Base-by-base conservation (phyloP, 1,140 invertebrate species). In the Drosophila tani region DNA sequence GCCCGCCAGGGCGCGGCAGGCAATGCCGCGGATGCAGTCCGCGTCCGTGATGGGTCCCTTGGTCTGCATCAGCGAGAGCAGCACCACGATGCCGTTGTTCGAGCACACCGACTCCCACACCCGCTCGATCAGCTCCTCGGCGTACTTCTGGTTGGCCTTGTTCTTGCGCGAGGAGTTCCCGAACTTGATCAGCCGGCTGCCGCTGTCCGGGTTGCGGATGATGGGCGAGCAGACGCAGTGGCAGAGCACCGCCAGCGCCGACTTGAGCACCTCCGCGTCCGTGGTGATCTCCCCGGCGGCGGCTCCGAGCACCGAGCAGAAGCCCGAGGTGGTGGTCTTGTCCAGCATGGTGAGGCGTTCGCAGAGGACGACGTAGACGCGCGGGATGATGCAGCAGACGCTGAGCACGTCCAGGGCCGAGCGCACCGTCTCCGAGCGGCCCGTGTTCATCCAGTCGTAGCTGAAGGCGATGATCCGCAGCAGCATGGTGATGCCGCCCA, bases 21-120 rank as follows among this genome's bases (percentile, higher is more conserved):
- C 97, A 78, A 99, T 94, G 5, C 97, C 97, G 41, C 98, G 94
- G 78, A 99, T 97, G 46, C 96, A 96, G 93, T 99, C 99, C 5
- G 98, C 99, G 94, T 99, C 98, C 2, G 98, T 99, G 24, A 99
- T 97, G 0, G 99, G 98, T 11, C 96, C 96, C 94, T 99, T 99
- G 7, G 97, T 96, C 92, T 96, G 96, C 95, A 99, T 96, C 41
- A 99, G 93, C 75, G 96, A 96, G 2, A 97, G 90, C 21, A 97
- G 91, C 43, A 96, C 97, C 96, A 99, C 98, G 59, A 99, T 99
- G n/a, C 98, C 98, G 93, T 99, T 99, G 93, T 98, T 99, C 2
- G 96, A 96, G 71, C 98, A 94, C 4, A 99, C 96, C 76, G 96
- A 96, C 92, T 98, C 97, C 98, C 98, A 99, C 35, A 99, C 95